Evolutionary conservation across 1,140 invertebrate genomes (phyloP).

Genomic region (Heterodera schachtii): DNA sequence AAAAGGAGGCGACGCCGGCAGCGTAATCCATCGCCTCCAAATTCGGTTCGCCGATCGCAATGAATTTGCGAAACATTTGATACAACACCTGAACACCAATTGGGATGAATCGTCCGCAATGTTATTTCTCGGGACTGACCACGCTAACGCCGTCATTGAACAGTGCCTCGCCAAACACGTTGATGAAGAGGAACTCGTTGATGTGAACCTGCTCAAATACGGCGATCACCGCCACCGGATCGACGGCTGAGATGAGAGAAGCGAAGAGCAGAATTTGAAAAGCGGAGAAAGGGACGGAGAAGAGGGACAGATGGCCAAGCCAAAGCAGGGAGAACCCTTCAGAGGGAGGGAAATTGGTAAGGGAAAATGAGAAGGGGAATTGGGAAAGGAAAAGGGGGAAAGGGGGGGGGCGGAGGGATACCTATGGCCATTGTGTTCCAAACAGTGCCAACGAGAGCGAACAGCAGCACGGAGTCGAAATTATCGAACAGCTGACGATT

Average conservation of each 20-base stretch:
- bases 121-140: constrained; percentile 5
- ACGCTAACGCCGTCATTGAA: constrained; percentile 72
- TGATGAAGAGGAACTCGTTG: too few relatives aligned
- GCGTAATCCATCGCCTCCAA: constrained; percentile 72
- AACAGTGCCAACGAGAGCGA: constrained; percentile 80
- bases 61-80: constrained; percentile 90
- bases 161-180: too few relatives aligned
- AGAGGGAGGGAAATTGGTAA: neutral
- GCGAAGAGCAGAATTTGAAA: too few relatives aligned
- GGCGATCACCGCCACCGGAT: too few relatives aligned
- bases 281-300: too few relatives aligned
- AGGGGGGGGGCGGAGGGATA: constrained; percentile 9
- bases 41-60: constrained; percentile 61
- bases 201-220: too few relatives aligned
- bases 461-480: constrained; percentile 88
- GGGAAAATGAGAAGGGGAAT: neutral
- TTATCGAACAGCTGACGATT: constrained; percentile 93
- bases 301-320: neutral
- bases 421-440: constrained; percentile 63
- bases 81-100: constrained; percentile 73
- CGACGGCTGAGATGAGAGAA: too few relatives aligned
- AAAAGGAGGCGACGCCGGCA: constrained; percentile 84
- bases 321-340: neutral
- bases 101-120: too few relatives aligned
- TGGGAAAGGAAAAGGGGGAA: neutral